Evolutionary conservation across 92 coral and sea anemone genomes (phyloP), one percentile per base, ranked within the genome.

Genomic region (Epizoanthus scotinus): DNA sequence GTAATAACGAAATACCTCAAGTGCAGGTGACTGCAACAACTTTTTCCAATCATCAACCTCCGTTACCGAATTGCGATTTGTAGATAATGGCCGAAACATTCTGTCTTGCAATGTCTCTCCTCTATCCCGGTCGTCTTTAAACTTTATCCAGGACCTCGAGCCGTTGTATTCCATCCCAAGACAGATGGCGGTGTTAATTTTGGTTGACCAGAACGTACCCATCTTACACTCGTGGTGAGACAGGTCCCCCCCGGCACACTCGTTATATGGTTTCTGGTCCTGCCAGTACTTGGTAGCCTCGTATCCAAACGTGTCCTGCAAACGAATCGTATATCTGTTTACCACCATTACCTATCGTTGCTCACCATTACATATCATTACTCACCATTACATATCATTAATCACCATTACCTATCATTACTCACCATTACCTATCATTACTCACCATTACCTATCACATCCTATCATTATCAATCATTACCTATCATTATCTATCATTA

Each of bases 101-200:
- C 59, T 59, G 67, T 59, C 81, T 59, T 34, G 56, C 36, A 75
- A 57, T 21, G 81, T 75, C 12, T 8, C 20, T 14, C 1, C 80
- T 1, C 80, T 28, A 15, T 57, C 53, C 12, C 67, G 67, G 22
- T 24, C 18, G 6, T 34, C 62, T 19, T 74, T 12, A 1, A 74
- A 36, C 80, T 20, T 74, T 6, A 57, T 74, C 80, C 80, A 74
- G 24, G 80, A 58, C 26, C 52, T 57, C 13, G 55, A n/a, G 42
- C 80, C 80, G 20, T 74, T 74, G 80, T 57, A 74, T n/a, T 57
- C 40, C 80, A 74, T 74, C n/a, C 80, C 80, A 25, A 74, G 49
- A 31, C 80, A 74, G 22, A 56, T 56, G 18, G 67, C 80, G 21
- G 58, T 74, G 55, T 36, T 57, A 34, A 74, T 74, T 14, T 38